These are phyloP conservation scores for Eira barbara DNA, from an alignment of 2,113 vertebrate species.

Conservation along the genomic window DNA sequence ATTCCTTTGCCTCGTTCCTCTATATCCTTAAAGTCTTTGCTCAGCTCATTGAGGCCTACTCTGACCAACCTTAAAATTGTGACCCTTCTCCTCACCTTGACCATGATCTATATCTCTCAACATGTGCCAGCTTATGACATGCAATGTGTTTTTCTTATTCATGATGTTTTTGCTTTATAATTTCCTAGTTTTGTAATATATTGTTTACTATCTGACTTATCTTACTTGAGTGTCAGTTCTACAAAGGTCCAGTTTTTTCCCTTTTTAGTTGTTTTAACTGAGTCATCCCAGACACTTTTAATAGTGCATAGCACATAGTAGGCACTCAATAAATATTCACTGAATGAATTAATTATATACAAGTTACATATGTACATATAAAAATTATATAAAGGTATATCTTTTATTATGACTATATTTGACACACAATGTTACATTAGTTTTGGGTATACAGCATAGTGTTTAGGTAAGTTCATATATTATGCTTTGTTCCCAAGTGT, in stretches of 20 bases:
- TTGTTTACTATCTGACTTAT: background rate
- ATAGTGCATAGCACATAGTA: background rate
- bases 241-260: background rate
- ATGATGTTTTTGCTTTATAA: background rate
- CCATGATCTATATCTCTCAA: background rate
- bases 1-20: background rate
- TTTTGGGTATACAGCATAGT: background rate
- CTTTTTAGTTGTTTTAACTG: background rate
- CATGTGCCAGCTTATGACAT: background rate
- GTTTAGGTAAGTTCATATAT: background rate
- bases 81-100: background rate
- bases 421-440: background rate
- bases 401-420: background rate
- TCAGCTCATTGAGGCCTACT: background rate
- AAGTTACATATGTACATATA: background rate
- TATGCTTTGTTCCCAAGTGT: background rate
- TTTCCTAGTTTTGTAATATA: background rate
- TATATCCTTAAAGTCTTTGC: background rate
- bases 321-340: background rate
- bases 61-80: background rate
- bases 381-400: background rate
- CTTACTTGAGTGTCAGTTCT: background rate
- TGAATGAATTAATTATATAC: background rate
- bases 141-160: background rate
- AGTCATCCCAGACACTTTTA: background rate